Conservation (phyloP, 2,797 vertebrate genomes). For the Ptychadena robeensis region DNA sequence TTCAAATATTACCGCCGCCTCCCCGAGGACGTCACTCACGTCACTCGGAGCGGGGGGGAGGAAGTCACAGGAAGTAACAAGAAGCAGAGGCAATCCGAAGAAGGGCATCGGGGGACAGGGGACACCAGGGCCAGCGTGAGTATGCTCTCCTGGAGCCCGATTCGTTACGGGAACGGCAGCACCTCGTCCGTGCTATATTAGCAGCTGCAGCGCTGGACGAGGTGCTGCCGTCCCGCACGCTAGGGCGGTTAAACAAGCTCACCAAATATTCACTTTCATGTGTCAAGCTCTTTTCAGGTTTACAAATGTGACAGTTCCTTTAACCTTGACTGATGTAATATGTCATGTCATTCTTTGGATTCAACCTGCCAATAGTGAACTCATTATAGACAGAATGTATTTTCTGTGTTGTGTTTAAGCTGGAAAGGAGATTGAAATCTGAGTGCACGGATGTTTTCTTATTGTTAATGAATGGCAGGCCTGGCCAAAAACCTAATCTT, state of each 20-base stretch:
- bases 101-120: too few species aligned
- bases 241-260: background rate
- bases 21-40: too few species aligned
- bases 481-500: constrained; percentile 12
- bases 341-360: background rate
- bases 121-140: too few species aligned
- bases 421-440: background rate
- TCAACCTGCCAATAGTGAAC: background rate
- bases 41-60: too few species aligned
- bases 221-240: too few species aligned
- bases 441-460: background rate
- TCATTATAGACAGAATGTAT: constrained; percentile 3
- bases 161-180: too few species aligned
- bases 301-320: background rate
- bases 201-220: too few species aligned
- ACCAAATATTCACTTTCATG: background rate
- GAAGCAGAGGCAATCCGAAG: too few species aligned
- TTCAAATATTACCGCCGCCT: too few species aligned
- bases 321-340: background rate
- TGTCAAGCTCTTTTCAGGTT: background rate
- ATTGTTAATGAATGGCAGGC: background rate
- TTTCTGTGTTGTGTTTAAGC: background rate
- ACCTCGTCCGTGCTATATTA: too few species aligned
- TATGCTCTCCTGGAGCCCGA: too few species aligned
- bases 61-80: too few species aligned